Conservation (phyloP, 2,797 vertebrate genomes). For the Monodelphis domestica region DNA sequence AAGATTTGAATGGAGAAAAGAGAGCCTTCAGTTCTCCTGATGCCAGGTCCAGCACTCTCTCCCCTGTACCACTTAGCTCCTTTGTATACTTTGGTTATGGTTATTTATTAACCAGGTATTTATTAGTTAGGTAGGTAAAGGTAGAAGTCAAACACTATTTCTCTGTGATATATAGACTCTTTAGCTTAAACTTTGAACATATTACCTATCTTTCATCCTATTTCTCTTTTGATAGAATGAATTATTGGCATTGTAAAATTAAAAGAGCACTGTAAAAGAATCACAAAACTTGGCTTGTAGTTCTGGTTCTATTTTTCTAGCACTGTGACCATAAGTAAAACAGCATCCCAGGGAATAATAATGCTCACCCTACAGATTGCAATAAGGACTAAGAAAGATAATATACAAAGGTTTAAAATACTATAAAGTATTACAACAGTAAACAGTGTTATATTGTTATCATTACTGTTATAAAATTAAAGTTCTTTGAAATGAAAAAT, state of each 20-base stretch:
- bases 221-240: background rate
- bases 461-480: background rate
- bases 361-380: background rate
- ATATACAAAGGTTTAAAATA: too few relatives aligned
- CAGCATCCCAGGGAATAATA: background rate
- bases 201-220: slow-evolving; percentile 28
- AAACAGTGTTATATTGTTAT: background rate
- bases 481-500: background rate
- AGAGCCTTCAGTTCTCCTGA: too few relatives aligned
- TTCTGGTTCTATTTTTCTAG: background rate
- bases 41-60: too few relatives aligned
- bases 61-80: too few relatives aligned
- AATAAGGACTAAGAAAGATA: background rate
- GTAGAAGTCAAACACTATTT: slow-evolving; percentile 57
- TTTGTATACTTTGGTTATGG: slow-evolving; percentile 47
- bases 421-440: background rate
- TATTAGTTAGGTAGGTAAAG: slow-evolving; percentile 41
- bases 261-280: slow-evolving; percentile 7
- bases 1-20: too few relatives aligned
- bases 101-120: slow-evolving; percentile 62
- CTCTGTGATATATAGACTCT: slow-evolving; percentile 65
- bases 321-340: background rate
- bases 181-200: slow-evolving; percentile 48
- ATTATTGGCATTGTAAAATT: background rate
- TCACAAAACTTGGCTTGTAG: background rate